phyloP scores from a whole-genome alignment of 1,140 invertebrate genomes.

The Lepidostoma basale region DNA sequence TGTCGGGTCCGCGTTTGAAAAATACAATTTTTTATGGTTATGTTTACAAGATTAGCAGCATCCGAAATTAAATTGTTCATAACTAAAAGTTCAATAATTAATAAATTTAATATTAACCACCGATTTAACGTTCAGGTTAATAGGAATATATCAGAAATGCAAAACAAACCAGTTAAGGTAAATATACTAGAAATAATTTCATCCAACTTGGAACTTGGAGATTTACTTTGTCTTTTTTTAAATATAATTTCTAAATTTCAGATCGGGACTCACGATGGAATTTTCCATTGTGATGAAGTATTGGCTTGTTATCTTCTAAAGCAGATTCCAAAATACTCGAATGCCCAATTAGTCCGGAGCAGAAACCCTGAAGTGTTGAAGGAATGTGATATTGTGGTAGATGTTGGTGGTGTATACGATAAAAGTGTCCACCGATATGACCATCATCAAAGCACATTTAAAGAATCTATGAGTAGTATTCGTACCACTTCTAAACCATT shows the following conservation, averaged over 20 bases:
- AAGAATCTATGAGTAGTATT: constrained; percentile 64
- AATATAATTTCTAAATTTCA: neutral
- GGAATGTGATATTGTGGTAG: constrained; percentile 92
- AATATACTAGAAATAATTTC: neutral
- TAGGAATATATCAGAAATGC: no score
- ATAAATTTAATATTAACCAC: no score
- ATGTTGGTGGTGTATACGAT: constrained; percentile 93
- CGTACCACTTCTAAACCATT: constrained; percentile 61
- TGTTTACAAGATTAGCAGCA: no score
- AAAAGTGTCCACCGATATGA: constrained; percentile 81
- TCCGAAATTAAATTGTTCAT: no score
- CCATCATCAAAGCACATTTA: constrained; percentile 88
- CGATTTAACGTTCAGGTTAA: no score
- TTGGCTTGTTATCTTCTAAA: constrained; percentile 92
- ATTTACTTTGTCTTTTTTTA: no score
- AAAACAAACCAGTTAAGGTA: neutral
- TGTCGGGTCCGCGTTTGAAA: no score
- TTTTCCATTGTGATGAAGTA: constrained; percentile 96
- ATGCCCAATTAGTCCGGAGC: constrained; percentile 83
- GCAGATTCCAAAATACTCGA: constrained; percentile 76
- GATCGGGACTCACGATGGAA: constrained; percentile 81
- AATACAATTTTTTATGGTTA: no score
- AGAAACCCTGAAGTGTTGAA: constrained; percentile 67
- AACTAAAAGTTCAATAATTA: no score
- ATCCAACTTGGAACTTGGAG: neutral